Conservation (phyloP, 2,797 vertebrate genomes). For the Podarcis siculus region DNA sequence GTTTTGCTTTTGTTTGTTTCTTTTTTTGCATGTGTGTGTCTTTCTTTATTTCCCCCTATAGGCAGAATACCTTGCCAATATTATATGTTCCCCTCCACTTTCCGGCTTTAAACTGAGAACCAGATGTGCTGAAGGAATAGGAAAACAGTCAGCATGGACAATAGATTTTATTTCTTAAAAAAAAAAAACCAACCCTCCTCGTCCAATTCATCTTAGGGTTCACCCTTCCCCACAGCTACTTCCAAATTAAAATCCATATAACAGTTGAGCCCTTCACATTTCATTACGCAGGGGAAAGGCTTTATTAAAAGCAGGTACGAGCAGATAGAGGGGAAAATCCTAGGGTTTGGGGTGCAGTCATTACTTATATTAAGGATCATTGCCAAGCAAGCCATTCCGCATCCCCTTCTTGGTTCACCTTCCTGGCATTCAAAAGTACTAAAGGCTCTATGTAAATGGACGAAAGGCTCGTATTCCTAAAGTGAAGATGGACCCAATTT, state of each 20-base stretch:
- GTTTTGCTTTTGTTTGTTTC: not conserved
- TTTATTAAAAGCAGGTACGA: not conserved
- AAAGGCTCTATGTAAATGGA: not conserved
- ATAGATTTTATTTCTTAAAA: not conserved
- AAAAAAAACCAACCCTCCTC: not conserved
- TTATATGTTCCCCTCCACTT: not conserved
- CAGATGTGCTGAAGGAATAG: constrained; percentile 12
- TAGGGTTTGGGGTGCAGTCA: not conserved
- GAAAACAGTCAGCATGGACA: constrained; percentile 14
- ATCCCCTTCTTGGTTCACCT: not conserved
- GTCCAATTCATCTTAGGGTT: not conserved
- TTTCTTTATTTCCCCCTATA: constrained; percentile 17
- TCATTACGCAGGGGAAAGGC: not conserved
- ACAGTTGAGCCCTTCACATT: constrained; percentile 2
- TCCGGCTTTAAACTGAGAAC: constrained; percentile 4
- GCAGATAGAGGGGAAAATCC: not conserved
- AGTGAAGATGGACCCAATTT: not conserved
- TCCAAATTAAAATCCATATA: constrained; percentile 31
- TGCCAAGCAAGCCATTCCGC: not conserved
- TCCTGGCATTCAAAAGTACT: not conserved
- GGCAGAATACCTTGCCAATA: not conserved
- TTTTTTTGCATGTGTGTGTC: not conserved
- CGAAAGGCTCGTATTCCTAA: not conserved
- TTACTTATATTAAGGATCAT: not conserved
- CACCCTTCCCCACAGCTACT: not conserved